Base-by-base conservation (phyloP, 64 coral and sea anemone genomes). In the Astreopora myriophthalma region DNA sequence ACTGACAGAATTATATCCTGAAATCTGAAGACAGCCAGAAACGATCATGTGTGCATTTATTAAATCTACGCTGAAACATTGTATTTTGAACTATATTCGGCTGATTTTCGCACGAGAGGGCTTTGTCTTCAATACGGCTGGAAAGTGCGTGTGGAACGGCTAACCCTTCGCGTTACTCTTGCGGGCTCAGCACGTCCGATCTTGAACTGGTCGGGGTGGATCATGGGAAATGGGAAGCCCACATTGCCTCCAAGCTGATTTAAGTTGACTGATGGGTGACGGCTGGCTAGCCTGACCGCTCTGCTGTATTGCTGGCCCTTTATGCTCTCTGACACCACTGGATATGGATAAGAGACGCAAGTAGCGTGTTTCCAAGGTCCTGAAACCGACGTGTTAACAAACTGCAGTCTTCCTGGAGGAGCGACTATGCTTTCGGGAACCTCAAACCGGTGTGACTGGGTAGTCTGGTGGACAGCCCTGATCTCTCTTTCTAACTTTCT, bases 51-150 rank as follows among this genome's bases (percentile, higher is more conserved):
- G n/a, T n/a, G n/a, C n/a, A n/a, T n/a, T n/a, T n/a, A n/a, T n/a
- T n/a, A n/a, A n/a, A n/a, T n/a, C n/a, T n/a, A n/a, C n/a, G n/a
- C n/a, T n/a, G n/a, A n/a, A n/a, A n/a, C n/a, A n/a, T n/a, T n/a
- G n/a, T n/a, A n/a, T n/a, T n/a, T n/a, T n/a, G n/a, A n/a, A n/a
- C n/a, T n/a, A n/a, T n/a, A n/a, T n/a, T n/a, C n/a, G n/a, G n/a
- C n/a, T n/a, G n/a, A n/a, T n/a, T n/a, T n/a, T n/a, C n/a, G n/a
- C n/a, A n/a, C n/a, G n/a, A n/a, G n/a, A n/a, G n/a, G n/a, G n/a
- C n/a, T n/a, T n/a, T n/a, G n/a, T n/a, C n/a, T n/a, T 73, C 20
- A 48, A 30, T 55, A 79, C 25, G 75, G 75, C n/a, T 79, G 44
- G 12, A 30, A 52, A 31, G 25, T 79, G 3, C 17, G 42, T 6